A percentile compares a stretch with the other conserved stretches of the same genome.
Conservation (phyloP, 2,797 vertebrate species). For the Coregonus suidteri region DNA sequence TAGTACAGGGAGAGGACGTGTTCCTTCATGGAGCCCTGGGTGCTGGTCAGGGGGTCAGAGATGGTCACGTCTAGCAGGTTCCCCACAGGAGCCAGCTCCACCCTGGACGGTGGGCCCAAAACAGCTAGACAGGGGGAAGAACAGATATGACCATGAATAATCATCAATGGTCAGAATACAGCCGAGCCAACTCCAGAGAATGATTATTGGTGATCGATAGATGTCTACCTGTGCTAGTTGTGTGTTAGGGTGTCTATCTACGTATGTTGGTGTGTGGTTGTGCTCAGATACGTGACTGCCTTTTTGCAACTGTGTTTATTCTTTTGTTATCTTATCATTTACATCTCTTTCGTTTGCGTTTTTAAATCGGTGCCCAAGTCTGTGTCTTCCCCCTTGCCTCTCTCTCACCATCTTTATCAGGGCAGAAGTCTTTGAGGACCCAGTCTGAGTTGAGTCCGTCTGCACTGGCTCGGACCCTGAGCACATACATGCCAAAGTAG, state of each 20-base stretch:
- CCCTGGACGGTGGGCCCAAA: constrained; percentile 68
- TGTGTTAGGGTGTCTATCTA: too few species aligned
- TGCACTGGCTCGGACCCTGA: constrained; percentile 56
- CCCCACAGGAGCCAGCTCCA: constrained; percentile 43
- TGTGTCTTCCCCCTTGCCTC: background rate
- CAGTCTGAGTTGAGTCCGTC: constrained; percentile 45
- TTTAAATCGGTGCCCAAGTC: too few species aligned
- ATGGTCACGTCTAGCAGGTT: constrained; percentile 58
- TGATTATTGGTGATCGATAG: background rate
- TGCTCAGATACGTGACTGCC: too few species aligned
- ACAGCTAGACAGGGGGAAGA: constrained; percentile 46
- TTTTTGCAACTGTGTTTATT: too few species aligned
- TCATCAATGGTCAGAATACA: too few species aligned
- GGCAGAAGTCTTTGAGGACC: constrained; percentile 61
- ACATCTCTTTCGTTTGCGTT: too few species aligned
- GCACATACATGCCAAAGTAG: constrained; percentile 48
- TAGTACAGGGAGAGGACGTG: constrained; percentile 26
- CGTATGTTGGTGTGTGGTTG: too few species aligned
- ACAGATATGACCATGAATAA: background rate
- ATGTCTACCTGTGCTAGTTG: too few species aligned
- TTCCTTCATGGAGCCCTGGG: constrained; percentile 64
- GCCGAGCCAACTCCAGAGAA: background rate
- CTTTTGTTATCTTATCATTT: too few species aligned
- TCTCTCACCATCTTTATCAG: constrained; percentile 68
- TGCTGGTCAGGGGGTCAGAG: constrained; percentile 56